Evolutionary conservation across 2,888 invertebrate genomes (phyloP).

Genomic region (Pachycephus smyrnensis): DNA sequence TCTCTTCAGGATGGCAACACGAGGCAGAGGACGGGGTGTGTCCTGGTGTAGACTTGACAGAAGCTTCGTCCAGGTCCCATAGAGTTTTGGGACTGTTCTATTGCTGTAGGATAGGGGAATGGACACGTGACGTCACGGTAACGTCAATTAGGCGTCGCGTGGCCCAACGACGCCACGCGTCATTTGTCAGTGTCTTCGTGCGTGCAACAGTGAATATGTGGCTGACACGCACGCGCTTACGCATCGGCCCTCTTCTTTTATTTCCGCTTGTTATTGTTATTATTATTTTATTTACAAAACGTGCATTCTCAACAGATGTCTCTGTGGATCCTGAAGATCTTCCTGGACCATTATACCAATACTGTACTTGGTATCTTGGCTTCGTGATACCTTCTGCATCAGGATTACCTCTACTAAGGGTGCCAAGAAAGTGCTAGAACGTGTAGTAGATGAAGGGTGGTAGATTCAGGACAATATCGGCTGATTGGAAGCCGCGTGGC

Average conservation of each 20-base stretch:
- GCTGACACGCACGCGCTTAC: slow-evolving; percentile 7
- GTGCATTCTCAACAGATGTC: background rate
- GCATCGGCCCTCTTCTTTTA: background rate
- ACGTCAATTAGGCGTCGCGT: slow-evolving; percentile 66
- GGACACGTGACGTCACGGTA: slow-evolving; percentile 66
- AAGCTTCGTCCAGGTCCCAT: background rate
- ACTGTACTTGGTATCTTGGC: background rate
- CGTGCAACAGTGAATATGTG: background rate
- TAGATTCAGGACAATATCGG: slow-evolving; percentile 44
- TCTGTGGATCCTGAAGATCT: background rate
- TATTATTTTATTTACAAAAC: background rate
- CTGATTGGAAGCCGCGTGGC: slow-evolving; percentile 64
- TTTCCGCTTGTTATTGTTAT: background rate
- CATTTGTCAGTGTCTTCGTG: slow-evolving; percentile 57
- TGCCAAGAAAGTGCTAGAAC: background rate
- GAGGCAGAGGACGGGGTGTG: background rate
- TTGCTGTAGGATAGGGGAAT: background rate
- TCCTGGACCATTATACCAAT: background rate
- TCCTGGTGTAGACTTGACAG: background rate
- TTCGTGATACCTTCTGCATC: background rate
- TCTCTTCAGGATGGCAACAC: background rate
- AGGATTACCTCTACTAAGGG: background rate
- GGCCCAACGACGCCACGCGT: slow-evolving; percentile 60
- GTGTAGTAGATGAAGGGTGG: background rate
- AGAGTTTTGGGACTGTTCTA: background rate